These are phyloP conservation scores for Drosophila chauvacae DNA, from an alignment of 1,140 invertebrate genomes.

Conservation along the genomic window DNA sequence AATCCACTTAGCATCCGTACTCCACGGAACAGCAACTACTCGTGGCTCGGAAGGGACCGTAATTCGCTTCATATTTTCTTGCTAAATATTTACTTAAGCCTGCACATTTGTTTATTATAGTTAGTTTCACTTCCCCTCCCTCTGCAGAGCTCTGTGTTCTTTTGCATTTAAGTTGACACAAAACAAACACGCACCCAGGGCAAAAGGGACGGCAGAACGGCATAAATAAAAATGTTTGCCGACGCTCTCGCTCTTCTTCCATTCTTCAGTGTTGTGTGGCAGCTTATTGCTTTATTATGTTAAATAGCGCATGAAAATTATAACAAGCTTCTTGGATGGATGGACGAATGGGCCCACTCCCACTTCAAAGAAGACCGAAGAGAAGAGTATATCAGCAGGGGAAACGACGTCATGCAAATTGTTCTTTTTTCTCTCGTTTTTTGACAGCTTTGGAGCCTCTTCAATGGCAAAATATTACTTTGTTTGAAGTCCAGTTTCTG, in stretches of 20 bases:
- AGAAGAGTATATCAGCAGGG: conserved; percentile 12
- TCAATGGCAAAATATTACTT: conserved; percentile 46
- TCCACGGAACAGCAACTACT: conserved; percentile 13
- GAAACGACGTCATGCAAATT: conserved; percentile 30
- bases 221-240: conserved; percentile 65
- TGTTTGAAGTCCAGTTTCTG: conserved; percentile 14
- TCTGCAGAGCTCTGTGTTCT: conserved; percentile 13
- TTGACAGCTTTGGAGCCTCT: conserved; percentile 40
- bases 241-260: conserved; percentile 19
- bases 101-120: conserved; percentile 68
- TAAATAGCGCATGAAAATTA: conserved; percentile 81
- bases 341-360: conserved; percentile 3
- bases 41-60: conserved; percentile 19
- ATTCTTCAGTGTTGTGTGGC: conserved; percentile 48
- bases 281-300: conserved; percentile 79
- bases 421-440: conserved; percentile 9
- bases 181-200: conserved; percentile 51
- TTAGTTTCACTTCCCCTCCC: conserved; percentile 5
- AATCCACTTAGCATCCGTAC: conserved; percentile 36
- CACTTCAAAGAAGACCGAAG: conserved; percentile 1
- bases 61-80: conserved; percentile 64
- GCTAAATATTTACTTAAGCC: conserved; percentile 71
- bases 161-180: conserved; percentile 69
- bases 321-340: conserved; percentile 66
- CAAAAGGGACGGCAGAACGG: conserved; percentile 20